phyloP scores from a whole-genome alignment of 2,888 invertebrate species.

The Micropterix aruncella region DNA sequence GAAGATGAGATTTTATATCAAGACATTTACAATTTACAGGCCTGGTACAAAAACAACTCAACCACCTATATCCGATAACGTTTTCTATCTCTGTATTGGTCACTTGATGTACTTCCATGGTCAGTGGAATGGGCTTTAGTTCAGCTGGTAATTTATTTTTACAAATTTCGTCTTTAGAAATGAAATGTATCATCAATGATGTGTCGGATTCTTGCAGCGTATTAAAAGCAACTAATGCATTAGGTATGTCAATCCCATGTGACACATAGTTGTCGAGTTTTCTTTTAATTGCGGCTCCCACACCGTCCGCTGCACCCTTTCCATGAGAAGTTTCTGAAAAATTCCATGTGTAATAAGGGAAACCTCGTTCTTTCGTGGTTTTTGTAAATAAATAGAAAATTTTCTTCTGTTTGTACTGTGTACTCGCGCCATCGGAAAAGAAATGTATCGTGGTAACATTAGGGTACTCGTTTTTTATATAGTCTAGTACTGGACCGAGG shows the following conservation, averaged over 20 bases:
- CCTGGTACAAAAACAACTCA: no score
- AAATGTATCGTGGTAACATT: slow-evolving; percentile 1
- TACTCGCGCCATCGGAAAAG: slow-evolving; percentile 1
- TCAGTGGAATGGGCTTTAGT: no score
- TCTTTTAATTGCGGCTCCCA: no score
- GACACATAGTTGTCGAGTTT: no score
- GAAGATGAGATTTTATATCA: no score
- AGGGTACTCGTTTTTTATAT: slow-evolving; percentile 1
- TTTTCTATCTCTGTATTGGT: no score
- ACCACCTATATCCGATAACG: no score
- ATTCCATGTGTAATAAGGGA: slow-evolving; percentile 4
- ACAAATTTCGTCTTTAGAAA: slow-evolving; percentile 5
- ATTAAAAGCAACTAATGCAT: slow-evolving; percentile 4
- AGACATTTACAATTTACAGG: no score
- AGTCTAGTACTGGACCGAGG: slow-evolving; percentile 5
- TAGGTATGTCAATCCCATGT: no score
- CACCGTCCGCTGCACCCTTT: no score
- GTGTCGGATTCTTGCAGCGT: slow-evolving; percentile 1
- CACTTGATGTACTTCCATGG: no score
- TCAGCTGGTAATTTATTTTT: no score
- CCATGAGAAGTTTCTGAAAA: slow-evolving; percentile 4
- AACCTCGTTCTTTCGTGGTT: slow-evolving; percentile 1
- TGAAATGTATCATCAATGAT: slow-evolving; percentile 3
- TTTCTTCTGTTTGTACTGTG: slow-evolving; percentile 1
- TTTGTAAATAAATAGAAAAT: slow-evolving; percentile 1